These are phyloP conservation scores for Gryllus longicercus DNA, from an alignment of 2,888 invertebrate genomes.

Conservation along the genomic window DNA sequence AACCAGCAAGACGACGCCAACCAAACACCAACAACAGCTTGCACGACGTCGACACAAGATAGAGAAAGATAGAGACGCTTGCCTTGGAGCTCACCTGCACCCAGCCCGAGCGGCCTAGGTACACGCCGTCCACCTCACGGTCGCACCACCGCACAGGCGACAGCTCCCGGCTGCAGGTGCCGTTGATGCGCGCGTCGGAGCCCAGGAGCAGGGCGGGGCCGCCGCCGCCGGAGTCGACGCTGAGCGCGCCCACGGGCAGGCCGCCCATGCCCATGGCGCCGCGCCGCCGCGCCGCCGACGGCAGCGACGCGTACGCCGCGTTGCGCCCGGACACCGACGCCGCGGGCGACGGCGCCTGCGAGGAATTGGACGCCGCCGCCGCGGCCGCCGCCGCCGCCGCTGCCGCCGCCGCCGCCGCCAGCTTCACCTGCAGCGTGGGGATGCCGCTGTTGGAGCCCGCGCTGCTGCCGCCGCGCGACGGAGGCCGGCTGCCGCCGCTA, in stretches of 20 bases:
- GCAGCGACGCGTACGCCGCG: slow-evolving; percentile 33
- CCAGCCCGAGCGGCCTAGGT: slow-evolving; percentile 56
- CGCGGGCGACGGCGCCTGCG: background rate
- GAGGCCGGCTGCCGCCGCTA: background rate
- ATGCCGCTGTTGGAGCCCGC: slow-evolving; percentile 39
- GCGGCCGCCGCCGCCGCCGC: slow-evolving; percentile 23
- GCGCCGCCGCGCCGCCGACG: slow-evolving; percentile 31
- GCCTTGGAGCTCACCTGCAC: slow-evolving; percentile 45
- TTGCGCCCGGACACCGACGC: background rate
- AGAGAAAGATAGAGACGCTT: background rate
- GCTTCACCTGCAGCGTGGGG: slow-evolving; percentile 34
- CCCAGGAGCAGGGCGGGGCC: slow-evolving; percentile 29
- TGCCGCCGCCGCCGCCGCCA: slow-evolving; percentile 20
- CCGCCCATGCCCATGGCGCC: slow-evolving; percentile 21
- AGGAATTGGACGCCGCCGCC: background rate
- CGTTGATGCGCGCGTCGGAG: slow-evolving; percentile 44
- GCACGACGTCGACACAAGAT: background rate
- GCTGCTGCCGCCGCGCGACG: slow-evolving; percentile 32
- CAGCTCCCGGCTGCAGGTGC: slow-evolving; percentile 52
- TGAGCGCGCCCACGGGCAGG: background rate
- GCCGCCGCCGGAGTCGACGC: slow-evolving; percentile 27
- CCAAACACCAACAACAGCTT: background rate
- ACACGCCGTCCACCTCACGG: slow-evolving; percentile 58
- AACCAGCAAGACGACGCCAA: background rate
- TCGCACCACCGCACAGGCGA: slow-evolving; percentile 60